Evolutionary conservation across 2,797 vertebrate species (phyloP).

Genomic region (Sciurus carolinensis): DNA sequence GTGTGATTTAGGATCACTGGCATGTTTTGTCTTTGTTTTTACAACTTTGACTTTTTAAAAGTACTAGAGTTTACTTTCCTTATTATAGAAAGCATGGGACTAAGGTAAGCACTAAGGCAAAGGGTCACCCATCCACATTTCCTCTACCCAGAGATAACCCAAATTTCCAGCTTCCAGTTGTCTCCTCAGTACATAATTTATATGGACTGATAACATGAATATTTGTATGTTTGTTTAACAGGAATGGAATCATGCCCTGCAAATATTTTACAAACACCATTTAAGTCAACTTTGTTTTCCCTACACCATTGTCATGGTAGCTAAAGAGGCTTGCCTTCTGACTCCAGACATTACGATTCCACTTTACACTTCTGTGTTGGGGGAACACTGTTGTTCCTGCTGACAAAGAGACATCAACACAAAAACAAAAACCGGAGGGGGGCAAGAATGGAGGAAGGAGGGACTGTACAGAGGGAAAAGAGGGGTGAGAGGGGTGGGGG

Average conservation of each 20-base stretch:
- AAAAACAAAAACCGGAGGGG: no score
- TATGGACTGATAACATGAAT: neutral
- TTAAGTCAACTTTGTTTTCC: neutral
- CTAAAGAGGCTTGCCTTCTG: neutral
- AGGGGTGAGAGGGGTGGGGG: no score
- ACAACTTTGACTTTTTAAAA: neutral
- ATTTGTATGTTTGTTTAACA: constrained; percentile 17
- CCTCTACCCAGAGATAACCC: neutral
- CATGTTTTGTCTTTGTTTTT: neutral
- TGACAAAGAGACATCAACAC: neutral
- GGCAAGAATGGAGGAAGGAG: no score
- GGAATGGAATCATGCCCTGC: neutral
- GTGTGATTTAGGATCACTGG: neutral
- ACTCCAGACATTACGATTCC: no score
- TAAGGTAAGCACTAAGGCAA: neutral
- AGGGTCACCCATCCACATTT: neutral
- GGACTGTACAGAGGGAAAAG: no score
- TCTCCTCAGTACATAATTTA: neutral
- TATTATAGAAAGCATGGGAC: neutral
- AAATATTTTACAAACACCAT: neutral
- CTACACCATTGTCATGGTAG: neutral
- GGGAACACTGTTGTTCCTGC: neutral
- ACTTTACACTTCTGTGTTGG: neutral
- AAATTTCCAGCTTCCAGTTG: neutral
- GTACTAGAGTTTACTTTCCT: neutral